A percentile compares a stretch with the other conserved stretches of the same genome.
phyloP scores from a whole-genome alignment of 1,140 invertebrate species.

The Telenomus remus region DNA sequence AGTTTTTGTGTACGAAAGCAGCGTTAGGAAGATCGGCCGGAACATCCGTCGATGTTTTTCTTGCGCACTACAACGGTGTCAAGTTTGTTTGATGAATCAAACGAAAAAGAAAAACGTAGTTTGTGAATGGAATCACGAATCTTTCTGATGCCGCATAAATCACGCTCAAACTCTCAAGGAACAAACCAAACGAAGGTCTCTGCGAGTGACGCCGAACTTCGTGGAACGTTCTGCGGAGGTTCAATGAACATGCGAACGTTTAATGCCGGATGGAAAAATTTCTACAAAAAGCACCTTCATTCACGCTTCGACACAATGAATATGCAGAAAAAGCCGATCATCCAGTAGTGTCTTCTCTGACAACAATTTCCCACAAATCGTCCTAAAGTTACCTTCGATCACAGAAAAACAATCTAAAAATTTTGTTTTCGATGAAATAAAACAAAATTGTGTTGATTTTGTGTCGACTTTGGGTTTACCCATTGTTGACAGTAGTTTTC shows the following conservation, averaged over 20 bases:
- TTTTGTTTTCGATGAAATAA: no score
- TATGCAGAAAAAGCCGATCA: no score
- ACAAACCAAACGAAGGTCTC: constrained; percentile 9
- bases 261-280: background rate
- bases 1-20: background rate
- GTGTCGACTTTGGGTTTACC: no score
- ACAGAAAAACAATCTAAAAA: no score
- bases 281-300: background rate
- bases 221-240: constrained; percentile 15
- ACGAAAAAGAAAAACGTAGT: constrained; percentile 2
- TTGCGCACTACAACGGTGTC: constrained; percentile 1
- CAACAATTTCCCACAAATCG: no score
- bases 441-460: no score
- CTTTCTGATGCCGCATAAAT: constrained; percentile 16
- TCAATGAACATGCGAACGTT: constrained; percentile 9
- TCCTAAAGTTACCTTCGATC: no score
- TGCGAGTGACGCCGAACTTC: constrained; percentile 10
- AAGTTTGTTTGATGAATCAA: constrained; percentile 6
- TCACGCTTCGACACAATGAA: no score
- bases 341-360: no score
- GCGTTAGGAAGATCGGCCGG: constrained; percentile 7
- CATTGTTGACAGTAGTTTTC: no score
- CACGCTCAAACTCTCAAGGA: constrained; percentile 7
- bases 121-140: constrained; percentile 16
- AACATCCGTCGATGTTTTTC: constrained; percentile 6